phyloP scores from a whole-genome alignment of 2,888 invertebrate species.

The Euclidia mi region DNA sequence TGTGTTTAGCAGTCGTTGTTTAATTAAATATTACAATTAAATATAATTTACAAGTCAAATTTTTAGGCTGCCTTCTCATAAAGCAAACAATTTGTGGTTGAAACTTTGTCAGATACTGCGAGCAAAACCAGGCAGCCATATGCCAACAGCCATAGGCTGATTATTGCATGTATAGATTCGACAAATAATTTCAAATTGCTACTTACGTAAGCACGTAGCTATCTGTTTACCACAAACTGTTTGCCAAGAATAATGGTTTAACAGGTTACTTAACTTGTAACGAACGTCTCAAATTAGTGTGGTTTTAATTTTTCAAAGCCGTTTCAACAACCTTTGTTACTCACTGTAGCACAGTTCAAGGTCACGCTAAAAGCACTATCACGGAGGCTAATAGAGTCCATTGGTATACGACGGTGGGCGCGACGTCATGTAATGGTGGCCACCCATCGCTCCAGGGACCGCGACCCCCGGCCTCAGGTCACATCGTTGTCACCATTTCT shows the following conservation, averaged over 20 bases:
- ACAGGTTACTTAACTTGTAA: conserved; percentile 18
- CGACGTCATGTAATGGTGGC: conserved; percentile 67
- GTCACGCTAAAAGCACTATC: conserved; percentile 66
- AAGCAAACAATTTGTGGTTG: conserved; percentile 9
- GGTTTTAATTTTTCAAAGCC: conserved; percentile 29
- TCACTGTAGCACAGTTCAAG: conserved; percentile 35
- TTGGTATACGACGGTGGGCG: conserved; percentile 22
- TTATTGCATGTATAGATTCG: too few relatives aligned
- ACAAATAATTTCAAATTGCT: too few relatives aligned
- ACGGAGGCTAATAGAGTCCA: conserved; percentile 43
- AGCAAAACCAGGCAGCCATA: too few relatives aligned
- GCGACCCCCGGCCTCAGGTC: conserved; percentile 78
- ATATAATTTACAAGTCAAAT: conserved; percentile 50
- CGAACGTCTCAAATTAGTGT: conserved; percentile 18
- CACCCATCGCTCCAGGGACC: conserved; percentile 80
- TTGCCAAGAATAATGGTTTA: conserved; percentile 3
- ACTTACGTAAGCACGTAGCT: too few relatives aligned
- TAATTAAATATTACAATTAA: conserved; percentile 52
- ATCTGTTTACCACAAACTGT: conserved; percentile 1
- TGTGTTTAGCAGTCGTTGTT: conserved; percentile 65
- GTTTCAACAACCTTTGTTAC: conserved; percentile 44
- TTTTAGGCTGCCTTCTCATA: conserved; percentile 12
- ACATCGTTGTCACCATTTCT: conserved; percentile 87
- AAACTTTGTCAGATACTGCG: too few relatives aligned
- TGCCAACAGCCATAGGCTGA: too few relatives aligned